These are phyloP conservation scores for Aplochiton taeniatus DNA, from an alignment of 2,797 vertebrate genomes.

Conservation along the genomic window DNA sequence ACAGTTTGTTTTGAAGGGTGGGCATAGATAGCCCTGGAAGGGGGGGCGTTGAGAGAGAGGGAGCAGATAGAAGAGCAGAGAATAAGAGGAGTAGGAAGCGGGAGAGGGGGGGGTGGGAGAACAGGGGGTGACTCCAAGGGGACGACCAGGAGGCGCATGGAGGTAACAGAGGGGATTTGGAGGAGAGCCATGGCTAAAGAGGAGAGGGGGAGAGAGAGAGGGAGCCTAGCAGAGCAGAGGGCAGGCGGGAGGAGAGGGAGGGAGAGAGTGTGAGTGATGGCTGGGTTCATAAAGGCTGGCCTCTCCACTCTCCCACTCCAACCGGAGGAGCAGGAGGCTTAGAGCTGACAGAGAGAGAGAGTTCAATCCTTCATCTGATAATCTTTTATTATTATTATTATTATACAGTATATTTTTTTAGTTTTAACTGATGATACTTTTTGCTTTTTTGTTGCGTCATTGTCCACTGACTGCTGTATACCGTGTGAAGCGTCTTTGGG, in stretches of 20 bases:
- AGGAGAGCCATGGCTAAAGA: no score
- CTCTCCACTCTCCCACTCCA: slow-evolving; percentile 10
- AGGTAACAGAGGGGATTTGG: no score
- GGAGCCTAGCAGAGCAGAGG: neutral
- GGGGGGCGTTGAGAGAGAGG: slow-evolving; percentile 24
- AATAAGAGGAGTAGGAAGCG: slow-evolving; percentile 10
- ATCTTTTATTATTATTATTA: no score
- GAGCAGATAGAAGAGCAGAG: slow-evolving; percentile 14
- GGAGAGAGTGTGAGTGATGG: slow-evolving; percentile 31
- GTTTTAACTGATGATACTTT: no score
- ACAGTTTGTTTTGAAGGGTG: slow-evolving; percentile 73
- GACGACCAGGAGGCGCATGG: no score
- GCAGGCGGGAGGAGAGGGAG: neutral
- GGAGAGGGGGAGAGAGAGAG: slow-evolving; percentile 16
- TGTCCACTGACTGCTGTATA: no score
- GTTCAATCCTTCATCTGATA: no score
- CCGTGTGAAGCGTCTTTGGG: no score
- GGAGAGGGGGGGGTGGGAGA: slow-evolving; percentile 5
- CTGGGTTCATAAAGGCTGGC: slow-evolving; percentile 30
- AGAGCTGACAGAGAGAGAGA: no score
- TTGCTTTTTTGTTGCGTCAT: no score
- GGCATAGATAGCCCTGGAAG: slow-evolving; percentile 59
- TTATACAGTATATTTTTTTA: no score
- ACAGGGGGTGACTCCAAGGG: neutral
- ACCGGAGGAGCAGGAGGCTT: slow-evolving; percentile 17